These are phyloP conservation scores for Mallateleia sp. DNA, from an alignment of 2,888 invertebrate species.

Conservation along the genomic window DNA sequence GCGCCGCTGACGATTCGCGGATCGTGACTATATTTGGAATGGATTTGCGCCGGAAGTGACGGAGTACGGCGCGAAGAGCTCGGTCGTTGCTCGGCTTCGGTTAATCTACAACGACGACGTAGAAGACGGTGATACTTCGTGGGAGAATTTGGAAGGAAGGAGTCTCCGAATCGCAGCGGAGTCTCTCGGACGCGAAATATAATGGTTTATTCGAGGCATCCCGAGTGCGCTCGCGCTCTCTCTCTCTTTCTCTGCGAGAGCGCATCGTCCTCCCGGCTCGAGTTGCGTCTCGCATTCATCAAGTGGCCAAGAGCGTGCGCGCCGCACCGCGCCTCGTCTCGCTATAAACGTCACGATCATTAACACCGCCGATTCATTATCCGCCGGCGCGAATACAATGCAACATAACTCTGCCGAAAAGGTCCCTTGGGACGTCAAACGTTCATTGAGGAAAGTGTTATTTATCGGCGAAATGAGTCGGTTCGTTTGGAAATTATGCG, in stretches of 20 bases:
- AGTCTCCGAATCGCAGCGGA: too few species aligned
- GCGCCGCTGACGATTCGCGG: conserved; percentile 6
- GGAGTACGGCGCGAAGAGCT: too few species aligned
- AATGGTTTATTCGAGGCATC: conserved; percentile 42
- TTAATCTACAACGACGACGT: too few species aligned
- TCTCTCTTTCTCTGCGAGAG: conserved; percentile 43
- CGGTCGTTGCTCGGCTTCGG: too few species aligned
- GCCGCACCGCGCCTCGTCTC: conserved; percentile 52
- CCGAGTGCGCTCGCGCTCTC: conserved; percentile 54
- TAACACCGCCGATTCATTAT: conserved; percentile 73
- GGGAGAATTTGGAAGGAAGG: too few species aligned
- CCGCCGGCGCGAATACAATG: conserved; percentile 42
- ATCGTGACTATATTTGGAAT: conserved; percentile 26
- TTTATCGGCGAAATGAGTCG: conserved; percentile 21
- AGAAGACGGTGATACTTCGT: too few species aligned
- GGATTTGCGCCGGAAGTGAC: conserved; percentile 15
- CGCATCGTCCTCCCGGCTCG: conserved; percentile 51
- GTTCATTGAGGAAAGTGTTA: conserved; percentile 39
- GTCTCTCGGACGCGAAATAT: too few species aligned
- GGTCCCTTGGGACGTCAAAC: conserved; percentile 35
- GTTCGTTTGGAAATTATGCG: not conserved
- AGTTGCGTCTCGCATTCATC: conserved; percentile 62
- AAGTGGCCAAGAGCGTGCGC: conserved; percentile 60
- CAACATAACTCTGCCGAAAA: conserved; percentile 60
- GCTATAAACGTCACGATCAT: conserved; percentile 71